Percentiles rank a stretch among this genome's conserved stretches.
phyloP scores from a whole-genome alignment of 2,888 invertebrate genomes.

The Limnephilus lunatus region DNA sequence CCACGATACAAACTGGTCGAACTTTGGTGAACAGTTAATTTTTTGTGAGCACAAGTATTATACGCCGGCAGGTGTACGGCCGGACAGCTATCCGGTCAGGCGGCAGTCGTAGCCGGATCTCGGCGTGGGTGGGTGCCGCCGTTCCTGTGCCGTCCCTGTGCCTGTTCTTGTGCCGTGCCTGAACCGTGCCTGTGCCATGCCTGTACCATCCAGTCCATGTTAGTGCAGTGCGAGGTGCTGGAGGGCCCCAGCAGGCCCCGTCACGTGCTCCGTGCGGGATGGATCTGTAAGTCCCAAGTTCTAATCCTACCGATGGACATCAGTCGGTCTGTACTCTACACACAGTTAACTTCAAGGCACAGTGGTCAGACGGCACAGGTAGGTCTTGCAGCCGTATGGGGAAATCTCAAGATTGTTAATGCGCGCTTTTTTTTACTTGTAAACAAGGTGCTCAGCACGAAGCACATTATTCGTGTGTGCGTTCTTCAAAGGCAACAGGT shows the following conservation, averaged over 20 bases:
- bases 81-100: constrained; percentile 68
- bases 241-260: not conserved
- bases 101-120: constrained; percentile 67
- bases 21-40: constrained; percentile 60
- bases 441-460: not conserved
- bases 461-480: not conserved
- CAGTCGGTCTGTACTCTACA: not conserved
- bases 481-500: not conserved
- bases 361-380: not conserved
- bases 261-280: not conserved
- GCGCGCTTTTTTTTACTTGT: not conserved
- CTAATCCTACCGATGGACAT: not conserved
- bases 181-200: not conserved
- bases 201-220: not conserved
- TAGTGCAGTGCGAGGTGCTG: not conserved
- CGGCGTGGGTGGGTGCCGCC: constrained; percentile 69
- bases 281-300: not conserved
- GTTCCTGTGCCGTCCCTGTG: constrained; percentile 66
- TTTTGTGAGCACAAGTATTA: constrained; percentile 73
- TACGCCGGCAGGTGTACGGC: constrained; percentile 74
- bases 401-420: not conserved
- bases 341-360: not conserved
- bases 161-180: not conserved
- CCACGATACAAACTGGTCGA: constrained; percentile 56
- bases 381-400: not conserved